Base-by-base conservation (phyloP, 2,888 invertebrate species). In the Actias luna region DNA sequence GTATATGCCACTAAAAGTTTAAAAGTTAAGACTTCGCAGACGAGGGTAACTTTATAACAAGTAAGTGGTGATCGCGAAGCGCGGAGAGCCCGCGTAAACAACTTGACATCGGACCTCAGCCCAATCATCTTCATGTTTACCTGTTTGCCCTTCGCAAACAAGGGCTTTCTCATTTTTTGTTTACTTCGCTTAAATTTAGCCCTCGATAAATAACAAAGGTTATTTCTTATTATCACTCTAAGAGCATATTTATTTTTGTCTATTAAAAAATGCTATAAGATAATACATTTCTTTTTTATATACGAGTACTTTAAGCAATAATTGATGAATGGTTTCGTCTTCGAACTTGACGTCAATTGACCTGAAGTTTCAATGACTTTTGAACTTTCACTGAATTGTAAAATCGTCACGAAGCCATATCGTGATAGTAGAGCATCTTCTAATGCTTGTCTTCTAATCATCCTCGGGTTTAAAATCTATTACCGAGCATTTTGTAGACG, bases 41-140 rank as follows among this genome's bases (percentile, higher is more conserved):
- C 25, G 12, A 50, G 46, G 25, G 39, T 63, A 55, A 59, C 63
- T 59, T 36, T 25, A 63, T 57, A 68, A 69, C 67, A 63, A 72
- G 52, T 29, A 55, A 55, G 39, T 60, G 55, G 25, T 42, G 68
- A 72, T 66, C 65, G 61, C 65, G 68, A 70, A 65, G 62, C 61
- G 59, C 60, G 58, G 59, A 69, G 74, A 72, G 73, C 63, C 72
- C 66, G 62, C 59, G 72, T 67, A 73, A 78, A 79, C 74, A 78
- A 70, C 76, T 72, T 74, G 69, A 77, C 71, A 73, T 72, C 69
- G 70, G 69, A 77, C 76, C 71, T 64, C 67, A 65, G 67, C 69
- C 70, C 70, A 77, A 73, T 74, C 71, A 67, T 69, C 67, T 65
- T 65, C 66, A 65, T 75, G 71, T 78, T 73, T 76, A 71, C 72